A percentile compares a stretch with the other conserved stretches of the same genome.
These are phyloP conservation scores for Himalopsyche tibetana DNA, from an alignment of 2,888 invertebrate species.

Conservation along the genomic window DNA sequence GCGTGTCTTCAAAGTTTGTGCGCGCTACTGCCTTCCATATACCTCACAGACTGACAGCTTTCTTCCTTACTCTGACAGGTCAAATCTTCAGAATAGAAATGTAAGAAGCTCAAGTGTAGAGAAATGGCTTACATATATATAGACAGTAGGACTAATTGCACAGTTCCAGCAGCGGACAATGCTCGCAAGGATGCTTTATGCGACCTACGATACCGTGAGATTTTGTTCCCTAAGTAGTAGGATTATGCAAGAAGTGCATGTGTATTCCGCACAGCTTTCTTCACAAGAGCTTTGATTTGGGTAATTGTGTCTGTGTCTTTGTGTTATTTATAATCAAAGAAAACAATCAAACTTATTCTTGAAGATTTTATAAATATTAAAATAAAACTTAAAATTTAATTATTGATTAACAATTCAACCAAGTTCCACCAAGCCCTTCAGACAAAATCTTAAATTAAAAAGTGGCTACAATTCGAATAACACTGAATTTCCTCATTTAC, in stretches of 20 bases:
- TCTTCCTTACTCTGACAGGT: not conserved
- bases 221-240: not conserved
- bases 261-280: not conserved
- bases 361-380: no score
- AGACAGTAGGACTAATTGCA: slow-evolving; percentile 10
- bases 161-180: not conserved
- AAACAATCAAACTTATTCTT: no score
- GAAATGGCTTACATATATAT: not conserved
- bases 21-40: not conserved
- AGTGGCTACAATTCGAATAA: no score
- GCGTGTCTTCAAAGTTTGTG: no score
- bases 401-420: no score
- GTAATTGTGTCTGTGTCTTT: no score
- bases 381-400: no score
- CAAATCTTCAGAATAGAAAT: slow-evolving; percentile 12
- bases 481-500: no score
- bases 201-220: not conserved
- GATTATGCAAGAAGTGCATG: slow-evolving; percentile 4
- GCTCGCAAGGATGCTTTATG: slow-evolving; percentile 9
- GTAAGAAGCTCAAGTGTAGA: slow-evolving; percentile 24
- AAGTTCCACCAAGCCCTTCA: no score
- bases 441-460: no score
- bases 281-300: not conserved
- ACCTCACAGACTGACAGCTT: slow-evolving; percentile 5
- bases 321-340: no score